Evolutionary conservation across 2,113 vertebrate species (phyloP).

Genomic region (Mus pahari): DNA sequence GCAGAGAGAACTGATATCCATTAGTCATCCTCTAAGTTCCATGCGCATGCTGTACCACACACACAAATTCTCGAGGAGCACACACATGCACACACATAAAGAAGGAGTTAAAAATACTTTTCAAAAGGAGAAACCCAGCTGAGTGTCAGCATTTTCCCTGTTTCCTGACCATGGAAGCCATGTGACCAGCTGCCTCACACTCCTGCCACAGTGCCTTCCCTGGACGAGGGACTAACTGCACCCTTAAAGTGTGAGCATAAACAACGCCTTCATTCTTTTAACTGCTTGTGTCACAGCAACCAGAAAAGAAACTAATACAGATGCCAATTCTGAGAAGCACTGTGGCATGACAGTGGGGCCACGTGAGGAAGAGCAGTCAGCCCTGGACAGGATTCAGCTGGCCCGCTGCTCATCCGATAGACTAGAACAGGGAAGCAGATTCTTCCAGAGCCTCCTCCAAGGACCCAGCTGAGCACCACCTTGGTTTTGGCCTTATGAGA

Average conservation of each 20-base stretch:
- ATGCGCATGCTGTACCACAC: not conserved
- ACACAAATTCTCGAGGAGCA: not conserved
- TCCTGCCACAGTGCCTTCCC: not conserved
- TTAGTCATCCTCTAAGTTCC: not conserved
- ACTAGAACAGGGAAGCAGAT: not conserved
- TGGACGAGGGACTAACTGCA: not conserved
- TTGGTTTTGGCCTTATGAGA: fast-evolving
- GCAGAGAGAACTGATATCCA: not conserved
- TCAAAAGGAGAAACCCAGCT: not conserved
- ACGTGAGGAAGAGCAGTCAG: not conserved
- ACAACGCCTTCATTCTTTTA: not conserved
- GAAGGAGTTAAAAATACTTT: not conserved
- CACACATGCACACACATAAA: not conserved
- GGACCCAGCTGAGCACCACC: not conserved
- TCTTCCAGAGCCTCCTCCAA: not conserved
- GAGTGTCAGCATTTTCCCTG: not conserved
- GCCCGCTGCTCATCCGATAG: no score
- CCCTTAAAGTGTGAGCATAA: not conserved
- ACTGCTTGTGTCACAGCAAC: not conserved
- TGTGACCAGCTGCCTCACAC: not conserved
- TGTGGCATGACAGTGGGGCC: not conserved
- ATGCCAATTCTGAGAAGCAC: not conserved
- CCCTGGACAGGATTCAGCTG: not conserved
- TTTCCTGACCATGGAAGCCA: not conserved
- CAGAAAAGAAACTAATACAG: not conserved